These are phyloP conservation scores for Aphaenogaster ashmeadi DNA, from an alignment of 1,140 invertebrate genomes.

Conservation along the genomic window DNA sequence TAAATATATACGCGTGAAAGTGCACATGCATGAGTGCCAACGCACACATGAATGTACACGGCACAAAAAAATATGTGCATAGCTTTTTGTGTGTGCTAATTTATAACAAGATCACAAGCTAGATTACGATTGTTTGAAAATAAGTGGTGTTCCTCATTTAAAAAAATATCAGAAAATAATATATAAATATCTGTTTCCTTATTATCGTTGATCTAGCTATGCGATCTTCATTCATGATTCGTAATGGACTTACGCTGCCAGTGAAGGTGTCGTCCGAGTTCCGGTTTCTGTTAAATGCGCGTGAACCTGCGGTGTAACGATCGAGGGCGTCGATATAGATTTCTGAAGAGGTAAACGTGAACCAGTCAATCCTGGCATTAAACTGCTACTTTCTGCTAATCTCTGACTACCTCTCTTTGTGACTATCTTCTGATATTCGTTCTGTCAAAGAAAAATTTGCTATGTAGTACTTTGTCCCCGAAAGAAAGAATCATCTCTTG, in stretches of 20 bases:
- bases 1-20: conserved; percentile 30
- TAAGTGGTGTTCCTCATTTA: background rate
- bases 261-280: conserved; percentile 79
- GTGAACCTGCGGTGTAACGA: conserved; percentile 90
- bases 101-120: conserved; percentile 66
- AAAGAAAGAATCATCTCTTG: conserved; percentile 6
- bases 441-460: conserved; percentile 81
- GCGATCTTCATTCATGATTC: conserved; percentile 47
- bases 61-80: conserved; percentile 46
- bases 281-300: conserved; percentile 82
- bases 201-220: conserved; percentile 53
- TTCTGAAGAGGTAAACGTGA: conserved; percentile 94
- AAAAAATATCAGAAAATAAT: background rate
- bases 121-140: conserved; percentile 40
- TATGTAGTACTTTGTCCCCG: background rate
- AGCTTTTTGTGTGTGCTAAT: conserved; percentile 30
- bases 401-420: conserved; percentile 88
- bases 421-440: conserved; percentile 89
- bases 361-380: conserved; percentile 88
- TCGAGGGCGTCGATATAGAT: conserved; percentile 96
- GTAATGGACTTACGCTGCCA: conserved; percentile 81
- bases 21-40: conserved; percentile 10
- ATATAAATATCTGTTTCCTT: background rate
- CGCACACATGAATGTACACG: conserved; percentile 30
- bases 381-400: conserved; percentile 89